Evolutionary conservation across 1,140 invertebrate genomes (phyloP).

Genomic region (Sycobia sp.): DNA sequence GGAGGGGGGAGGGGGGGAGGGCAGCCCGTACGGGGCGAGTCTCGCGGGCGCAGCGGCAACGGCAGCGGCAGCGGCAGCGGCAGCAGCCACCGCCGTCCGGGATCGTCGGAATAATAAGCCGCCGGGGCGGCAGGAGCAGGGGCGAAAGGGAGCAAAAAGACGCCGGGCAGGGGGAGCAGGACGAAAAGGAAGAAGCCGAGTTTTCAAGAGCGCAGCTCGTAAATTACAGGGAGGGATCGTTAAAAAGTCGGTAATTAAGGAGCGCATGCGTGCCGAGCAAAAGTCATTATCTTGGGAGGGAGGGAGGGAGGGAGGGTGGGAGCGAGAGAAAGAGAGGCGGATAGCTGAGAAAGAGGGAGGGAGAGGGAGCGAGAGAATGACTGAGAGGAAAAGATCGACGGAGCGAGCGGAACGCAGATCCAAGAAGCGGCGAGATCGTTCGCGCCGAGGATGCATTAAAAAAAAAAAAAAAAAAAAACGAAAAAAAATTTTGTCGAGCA

Average conservation of each 20-base stretch:
- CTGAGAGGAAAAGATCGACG: not conserved
- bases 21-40: not conserved
- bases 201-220: conserved; percentile 31
- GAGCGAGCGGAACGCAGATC: not conserved
- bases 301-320: not conserved
- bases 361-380: not conserved
- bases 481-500: too few relatives aligned
- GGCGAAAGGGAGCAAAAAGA: too few relatives aligned
- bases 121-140: too few relatives aligned
- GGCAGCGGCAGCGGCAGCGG: not conserved
- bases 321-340: not conserved
- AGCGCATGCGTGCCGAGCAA: conserved; percentile 28
- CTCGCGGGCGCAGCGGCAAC: not conserved
- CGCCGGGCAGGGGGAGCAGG: not conserved
- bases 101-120: too few relatives aligned
- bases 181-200: conserved; percentile 22
- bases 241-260: conserved; percentile 37
- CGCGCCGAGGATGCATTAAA: conserved; percentile 23
- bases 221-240: conserved; percentile 34
- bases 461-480: too few relatives aligned
- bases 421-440: not conserved
- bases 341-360: not conserved
- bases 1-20: not conserved
- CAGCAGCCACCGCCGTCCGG: too few relatives aligned
- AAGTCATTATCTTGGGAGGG: conserved; percentile 29